Percentiles rank a stretch among this genome's conserved stretches.
phyloP scores from a whole-genome alignment of 30 jellyfish, hydroid and myxozoan species.

The Pelagia noctiluca region DNA sequence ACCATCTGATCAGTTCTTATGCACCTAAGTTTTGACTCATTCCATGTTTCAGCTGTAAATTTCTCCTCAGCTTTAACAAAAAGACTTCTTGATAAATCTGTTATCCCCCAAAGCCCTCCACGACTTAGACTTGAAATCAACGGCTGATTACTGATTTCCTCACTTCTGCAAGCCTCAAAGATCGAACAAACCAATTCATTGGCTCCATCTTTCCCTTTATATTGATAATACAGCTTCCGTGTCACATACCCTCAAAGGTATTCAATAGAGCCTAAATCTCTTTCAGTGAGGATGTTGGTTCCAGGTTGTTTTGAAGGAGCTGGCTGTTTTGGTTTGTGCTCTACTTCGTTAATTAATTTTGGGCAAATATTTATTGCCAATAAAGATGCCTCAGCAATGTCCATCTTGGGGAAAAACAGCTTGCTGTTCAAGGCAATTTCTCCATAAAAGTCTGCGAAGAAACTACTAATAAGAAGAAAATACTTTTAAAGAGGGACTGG shows the following conservation, averaged over 20 bases:
- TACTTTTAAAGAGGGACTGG: too few relatives aligned
- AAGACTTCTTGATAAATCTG: not conserved
- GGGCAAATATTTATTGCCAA: not conserved
- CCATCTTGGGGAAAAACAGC: not conserved
- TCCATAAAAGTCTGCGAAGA: not conserved
- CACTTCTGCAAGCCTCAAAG: not conserved
- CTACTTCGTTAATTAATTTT: not conserved
- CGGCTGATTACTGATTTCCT: not conserved
- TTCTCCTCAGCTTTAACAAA: not conserved
- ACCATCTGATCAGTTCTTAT: not conserved
- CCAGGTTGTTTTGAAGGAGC: not conserved
- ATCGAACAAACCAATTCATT: conserved; percentile 1
- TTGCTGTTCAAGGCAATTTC: not conserved
- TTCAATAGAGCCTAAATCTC: not conserved
- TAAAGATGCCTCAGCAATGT: not conserved
- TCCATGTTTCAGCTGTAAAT: conserved; percentile 8
- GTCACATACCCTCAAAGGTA: not conserved
- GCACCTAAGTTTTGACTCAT: not conserved
- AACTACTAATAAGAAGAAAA: too few relatives aligned
- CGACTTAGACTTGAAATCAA: conserved; percentile 6
- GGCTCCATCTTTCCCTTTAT: too few relatives aligned
- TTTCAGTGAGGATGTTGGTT: not conserved
- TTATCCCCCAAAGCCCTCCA: conserved; percentile 14
- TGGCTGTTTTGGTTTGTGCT: not conserved
- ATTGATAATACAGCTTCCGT: too few relatives aligned